Percentiles rank a stretch among this genome's conserved stretches.
Conservation (phyloP, 2,113 vertebrate species). For the Hippocampus zosterae region DNA sequence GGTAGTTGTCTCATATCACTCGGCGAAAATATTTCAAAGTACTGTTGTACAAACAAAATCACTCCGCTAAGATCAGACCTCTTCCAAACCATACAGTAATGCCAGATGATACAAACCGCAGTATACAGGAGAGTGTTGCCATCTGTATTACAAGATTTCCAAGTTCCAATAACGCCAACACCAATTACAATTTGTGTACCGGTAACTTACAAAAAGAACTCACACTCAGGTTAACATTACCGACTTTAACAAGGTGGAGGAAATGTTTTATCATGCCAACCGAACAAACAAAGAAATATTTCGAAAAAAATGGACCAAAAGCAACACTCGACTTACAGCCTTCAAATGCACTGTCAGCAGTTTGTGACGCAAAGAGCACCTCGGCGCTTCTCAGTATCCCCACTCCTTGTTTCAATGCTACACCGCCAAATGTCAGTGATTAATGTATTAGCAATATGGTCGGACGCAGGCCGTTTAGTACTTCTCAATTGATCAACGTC, state of each 20-base stretch:
- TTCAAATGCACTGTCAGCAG: slow-evolving; percentile 12
- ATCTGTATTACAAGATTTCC: background rate
- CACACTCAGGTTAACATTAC: background rate
- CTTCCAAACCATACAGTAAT: background rate
- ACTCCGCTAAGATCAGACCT: background rate
- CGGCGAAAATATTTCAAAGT: background rate
- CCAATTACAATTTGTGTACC: background rate
- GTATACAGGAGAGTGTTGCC: background rate
- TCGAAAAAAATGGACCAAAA: background rate
- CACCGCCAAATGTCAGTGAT: background rate
- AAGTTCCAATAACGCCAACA: background rate
- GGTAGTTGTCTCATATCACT: background rate
- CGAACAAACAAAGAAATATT: background rate
- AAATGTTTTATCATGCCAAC: background rate
- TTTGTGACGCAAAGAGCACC: slow-evolving; percentile 6
- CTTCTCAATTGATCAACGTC: background rate
- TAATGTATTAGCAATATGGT: rapidly evolving
- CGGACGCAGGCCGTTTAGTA: background rate
- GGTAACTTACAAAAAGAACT: background rate
- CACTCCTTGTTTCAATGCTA: background rate
- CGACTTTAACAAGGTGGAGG: background rate
- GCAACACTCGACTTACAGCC: slow-evolving; percentile 10
- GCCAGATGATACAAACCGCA: background rate
- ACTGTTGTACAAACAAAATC: background rate
- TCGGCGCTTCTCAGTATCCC: background rate